These are phyloP conservation scores for Pseudomyrmex gracilis DNA, from an alignment of 1,140 invertebrate species.

Conservation along the genomic window DNA sequence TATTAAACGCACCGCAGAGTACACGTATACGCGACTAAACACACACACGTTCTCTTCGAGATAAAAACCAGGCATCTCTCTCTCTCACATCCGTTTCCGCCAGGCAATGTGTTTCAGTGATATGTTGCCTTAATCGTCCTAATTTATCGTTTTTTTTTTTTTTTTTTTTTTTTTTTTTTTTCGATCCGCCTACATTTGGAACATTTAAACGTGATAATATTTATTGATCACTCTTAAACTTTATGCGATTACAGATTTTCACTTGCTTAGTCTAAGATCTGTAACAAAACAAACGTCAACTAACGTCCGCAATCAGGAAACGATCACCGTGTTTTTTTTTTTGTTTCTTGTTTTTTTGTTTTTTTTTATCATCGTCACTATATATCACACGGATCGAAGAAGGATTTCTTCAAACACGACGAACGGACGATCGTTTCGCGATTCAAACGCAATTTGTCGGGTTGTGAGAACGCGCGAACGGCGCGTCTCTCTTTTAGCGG, in stretches of 20 bases:
- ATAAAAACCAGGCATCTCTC: slow-evolving; percentile 21
- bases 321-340: not conserved
- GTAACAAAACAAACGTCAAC: slow-evolving; percentile 60
- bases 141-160: slow-evolving; percentile 4
- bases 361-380: not conserved
- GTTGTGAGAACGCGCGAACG: not conserved
- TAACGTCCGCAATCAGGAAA: slow-evolving; percentile 11
- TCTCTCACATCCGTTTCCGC: slow-evolving; percentile 18
- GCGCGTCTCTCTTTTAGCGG: not conserved
- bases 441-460: not conserved
- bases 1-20: too few relatives aligned
- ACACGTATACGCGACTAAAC: not conserved
- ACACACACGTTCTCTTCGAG: not conserved
- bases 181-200: slow-evolving; percentile 55
- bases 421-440: not conserved
- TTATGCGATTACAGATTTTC: slow-evolving; percentile 52
- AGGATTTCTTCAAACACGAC: not conserved
- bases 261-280: slow-evolving; percentile 41
- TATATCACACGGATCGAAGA: not conserved
- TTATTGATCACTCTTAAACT: slow-evolving; percentile 63
- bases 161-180: not conserved
- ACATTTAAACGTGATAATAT: slow-evolving; percentile 63
- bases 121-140: slow-evolving; percentile 44
- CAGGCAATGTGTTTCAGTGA: slow-evolving; percentile 36
- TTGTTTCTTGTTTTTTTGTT: too few relatives aligned